A percentile compares a stretch with the other conserved stretches of the same genome.
phyloP scores from a whole-genome alignment of 1,140 invertebrate species.

The Dreissena rostriformis region DNA sequence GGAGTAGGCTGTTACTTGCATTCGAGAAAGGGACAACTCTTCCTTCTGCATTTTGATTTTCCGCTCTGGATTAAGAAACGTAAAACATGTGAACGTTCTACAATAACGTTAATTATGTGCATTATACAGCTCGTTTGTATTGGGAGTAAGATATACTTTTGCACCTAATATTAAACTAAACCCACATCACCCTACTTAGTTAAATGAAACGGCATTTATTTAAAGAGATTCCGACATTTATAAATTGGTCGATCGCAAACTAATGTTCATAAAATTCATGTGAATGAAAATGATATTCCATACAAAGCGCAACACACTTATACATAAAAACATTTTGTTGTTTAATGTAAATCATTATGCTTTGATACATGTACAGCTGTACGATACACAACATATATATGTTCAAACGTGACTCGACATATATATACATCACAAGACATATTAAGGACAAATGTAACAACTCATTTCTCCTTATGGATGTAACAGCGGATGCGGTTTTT shows the following conservation, averaged over 20 bases:
- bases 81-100: background rate
- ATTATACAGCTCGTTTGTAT: no score
- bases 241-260: background rate
- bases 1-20: conserved; percentile 30
- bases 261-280: background rate
- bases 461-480: conserved; percentile 49
- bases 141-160: background rate
- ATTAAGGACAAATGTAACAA: conserved; percentile 47
- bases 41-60: conserved; percentile 34
- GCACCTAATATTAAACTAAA: background rate
- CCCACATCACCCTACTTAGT: no score
- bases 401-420: no score
- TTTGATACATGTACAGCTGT: background rate
- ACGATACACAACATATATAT: background rate
- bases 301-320: background rate
- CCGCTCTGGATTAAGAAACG: conserved; percentile 19
- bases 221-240: no score
- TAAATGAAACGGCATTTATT: background rate
- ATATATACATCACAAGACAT: no score
- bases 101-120: no score
- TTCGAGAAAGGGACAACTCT: conserved; percentile 25
- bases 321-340: background rate
- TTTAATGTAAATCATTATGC: background rate
- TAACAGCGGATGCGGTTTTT: conserved; percentile 37
- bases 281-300: background rate